Base-by-base conservation (phyloP, 2,888 invertebrate genomes). In the Schizaphis graminum region DNA sequence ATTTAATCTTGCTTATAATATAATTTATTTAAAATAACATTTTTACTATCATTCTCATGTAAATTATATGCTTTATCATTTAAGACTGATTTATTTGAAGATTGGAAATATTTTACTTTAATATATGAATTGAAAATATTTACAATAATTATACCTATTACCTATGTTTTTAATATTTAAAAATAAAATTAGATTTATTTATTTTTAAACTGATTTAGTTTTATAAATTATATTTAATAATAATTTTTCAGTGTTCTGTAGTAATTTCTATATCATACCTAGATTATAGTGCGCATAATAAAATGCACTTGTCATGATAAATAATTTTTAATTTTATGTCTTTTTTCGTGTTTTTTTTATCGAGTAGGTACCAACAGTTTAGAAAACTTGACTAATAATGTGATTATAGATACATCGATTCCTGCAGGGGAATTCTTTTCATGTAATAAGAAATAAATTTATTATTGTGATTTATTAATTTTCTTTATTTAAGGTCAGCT, bases 191-290 rank as follows among this genome's bases (percentile, higher is more conserved):
- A 49, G 13, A 49, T 49, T 11, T 13, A 49, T 49, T 11, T 13
- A 13, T 11, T 49, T 49, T 26, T 57, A 57, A 57, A 3, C n/a
- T 13, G 11, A n/a, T 13, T 10, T 67, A 67, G 61, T n/a, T 67
- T 67, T n/a, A n/a, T n/a, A 61, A n/a, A 67, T 67, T 67, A 67
- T n/a, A n/a, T 67, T 67, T n/a, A 67, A 67, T 67, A 16, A 67
- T 67, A 5, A n/a, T 88, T 56, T 89, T 57, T 89, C 41, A 89
- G 11, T 44, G 5, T 56, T 89, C 11, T 13, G 28, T 57, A 57
- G 28, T 56, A 57, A 89, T 57, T 57, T 28, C 57, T 57, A 53
- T 53, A 53, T 53, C 13, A 56, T 44, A 26, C 4, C 28, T 16
- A 56, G 41, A 88, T 56, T 56, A 26, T 26, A 1, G 8, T n/a